Conservation (phyloP, 1,140 invertebrate genomes). For the Dreissena rostriformis region DNA sequence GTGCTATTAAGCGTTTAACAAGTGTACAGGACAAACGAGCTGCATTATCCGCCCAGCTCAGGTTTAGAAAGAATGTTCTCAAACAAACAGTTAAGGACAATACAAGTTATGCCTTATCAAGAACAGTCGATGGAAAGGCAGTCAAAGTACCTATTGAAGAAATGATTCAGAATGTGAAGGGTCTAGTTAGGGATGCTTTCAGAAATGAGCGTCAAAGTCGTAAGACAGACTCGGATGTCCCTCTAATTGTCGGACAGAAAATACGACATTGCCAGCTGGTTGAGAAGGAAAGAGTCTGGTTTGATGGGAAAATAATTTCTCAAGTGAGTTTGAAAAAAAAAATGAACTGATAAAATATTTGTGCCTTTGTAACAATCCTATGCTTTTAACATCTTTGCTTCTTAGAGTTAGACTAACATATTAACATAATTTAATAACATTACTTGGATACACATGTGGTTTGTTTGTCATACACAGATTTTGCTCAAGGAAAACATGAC, state of each 20-base stretch:
- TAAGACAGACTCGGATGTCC: neutral
- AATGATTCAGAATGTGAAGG: conserved; percentile 26
- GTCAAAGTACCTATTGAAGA: conserved; percentile 6
- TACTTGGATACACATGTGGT: too few species aligned
- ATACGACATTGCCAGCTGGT: conserved; percentile 24
- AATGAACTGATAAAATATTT: neutral
- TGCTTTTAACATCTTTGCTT: too few species aligned
- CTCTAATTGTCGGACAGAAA: conserved; percentile 31
- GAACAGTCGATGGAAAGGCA: conserved; percentile 8
- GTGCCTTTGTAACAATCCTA: too few species aligned
- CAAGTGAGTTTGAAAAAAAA: conserved; percentile 3
- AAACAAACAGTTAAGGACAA: conserved; percentile 30
- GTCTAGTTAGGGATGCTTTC: conserved; percentile 23
- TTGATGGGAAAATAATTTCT: conserved; percentile 14
- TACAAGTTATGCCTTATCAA: neutral
- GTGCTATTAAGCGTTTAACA: conserved; percentile 9
- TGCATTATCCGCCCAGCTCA: conserved; percentile 30
- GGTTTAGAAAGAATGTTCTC: conserved; percentile 30
- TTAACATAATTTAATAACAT: too few species aligned
- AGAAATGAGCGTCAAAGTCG: conserved; percentile 3
- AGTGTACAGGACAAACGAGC: conserved; percentile 4
- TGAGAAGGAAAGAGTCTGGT: conserved; percentile 22
- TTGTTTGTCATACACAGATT: too few species aligned
- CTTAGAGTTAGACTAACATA: too few species aligned
- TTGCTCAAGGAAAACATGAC: too few species aligned